A percentile compares a stretch with the other conserved stretches of the same genome.
Evolutionary conservation across 1,140 invertebrate species (phyloP).

Genomic region (Nymphalis io): DNA sequence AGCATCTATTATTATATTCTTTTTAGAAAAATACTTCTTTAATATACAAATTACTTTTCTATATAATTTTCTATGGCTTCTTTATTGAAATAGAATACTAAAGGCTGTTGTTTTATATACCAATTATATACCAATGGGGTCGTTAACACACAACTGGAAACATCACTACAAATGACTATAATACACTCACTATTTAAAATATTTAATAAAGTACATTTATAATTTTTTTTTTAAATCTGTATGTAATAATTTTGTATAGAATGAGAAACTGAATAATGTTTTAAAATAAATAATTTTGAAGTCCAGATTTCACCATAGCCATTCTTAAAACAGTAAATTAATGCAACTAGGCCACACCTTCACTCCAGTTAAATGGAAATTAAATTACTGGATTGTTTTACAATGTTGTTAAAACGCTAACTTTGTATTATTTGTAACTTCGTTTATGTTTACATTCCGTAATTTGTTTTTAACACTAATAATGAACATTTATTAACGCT

Average conservation of each 20-base stretch:
- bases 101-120: not conserved
- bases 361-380: not conserved
- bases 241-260: too few relatives aligned
- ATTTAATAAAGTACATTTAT: too few relatives aligned
- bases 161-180: too few relatives aligned
- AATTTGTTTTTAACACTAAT: too few relatives aligned
- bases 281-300: too few relatives aligned
- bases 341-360: conserved; percentile 1
- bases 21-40: not conserved
- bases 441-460: not conserved
- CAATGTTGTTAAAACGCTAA: not conserved
- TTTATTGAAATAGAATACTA: not conserved
- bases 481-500: too few relatives aligned
- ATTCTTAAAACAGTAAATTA: not conserved
- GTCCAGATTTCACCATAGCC: too few relatives aligned
- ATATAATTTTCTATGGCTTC: not conserved
- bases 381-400: not conserved
- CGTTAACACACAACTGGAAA: too few relatives aligned
- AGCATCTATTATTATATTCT: not conserved
- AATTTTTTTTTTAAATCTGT: too few relatives aligned
- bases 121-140: too few relatives aligned
- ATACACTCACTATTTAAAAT: too few relatives aligned
- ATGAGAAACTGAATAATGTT: too few relatives aligned
- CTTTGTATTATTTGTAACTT: conserved; percentile 2
- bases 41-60: not conserved